Base-by-base conservation (phyloP, 2,888 invertebrate species). In the Heliconius aoede region DNA sequence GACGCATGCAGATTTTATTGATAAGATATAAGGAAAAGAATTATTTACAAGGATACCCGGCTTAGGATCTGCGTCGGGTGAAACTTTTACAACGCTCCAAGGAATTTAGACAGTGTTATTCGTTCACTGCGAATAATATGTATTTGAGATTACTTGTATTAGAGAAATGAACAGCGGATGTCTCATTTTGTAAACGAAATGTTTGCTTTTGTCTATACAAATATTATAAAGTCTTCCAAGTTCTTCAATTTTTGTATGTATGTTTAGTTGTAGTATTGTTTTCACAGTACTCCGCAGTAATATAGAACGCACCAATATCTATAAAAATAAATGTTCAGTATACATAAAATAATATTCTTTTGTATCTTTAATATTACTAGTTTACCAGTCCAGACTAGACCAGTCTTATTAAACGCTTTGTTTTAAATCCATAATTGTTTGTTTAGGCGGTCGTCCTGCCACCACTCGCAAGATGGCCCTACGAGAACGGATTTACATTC, bases 401-500 rank as follows among this genome's bases (percentile, higher is more conserved):
- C 18, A n/a, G n/a, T 55, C 21, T 9, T 55, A 55, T 55, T n/a
- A n/a, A n/a, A 46, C 18, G 18, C 65, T 65, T 65, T 36, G 13
- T 36, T 13, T 40, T 15, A 36, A 40, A 24, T 24, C 24, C 1
- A 40, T 24, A 15, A 65, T 71, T 72, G 4, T 84, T 87, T 86
- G 95, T 95, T 4, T 95, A 99, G 99, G 99, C 99, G 79, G 96
- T 99, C 86, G 98, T 99, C 67, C 95, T 99, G 86, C 99, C 99
- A 73, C 99, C 99, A 26, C 95, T 99, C 88, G 98, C 99, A 80
- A 97, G 98, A 91, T 99, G 99, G 99, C 99, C 99, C 58, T 98
- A 99, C 94, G 99, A 99, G 95, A 99, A 97, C 94, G 99, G 99
- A 78, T 99, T 99, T 96, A 99, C 99, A 74, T 99, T 99, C 94